Evolutionary conservation across 2,888 invertebrate species (phyloP), one percentile per base, ranked within the genome.

Genomic region (Cantharis nigra): DNA sequence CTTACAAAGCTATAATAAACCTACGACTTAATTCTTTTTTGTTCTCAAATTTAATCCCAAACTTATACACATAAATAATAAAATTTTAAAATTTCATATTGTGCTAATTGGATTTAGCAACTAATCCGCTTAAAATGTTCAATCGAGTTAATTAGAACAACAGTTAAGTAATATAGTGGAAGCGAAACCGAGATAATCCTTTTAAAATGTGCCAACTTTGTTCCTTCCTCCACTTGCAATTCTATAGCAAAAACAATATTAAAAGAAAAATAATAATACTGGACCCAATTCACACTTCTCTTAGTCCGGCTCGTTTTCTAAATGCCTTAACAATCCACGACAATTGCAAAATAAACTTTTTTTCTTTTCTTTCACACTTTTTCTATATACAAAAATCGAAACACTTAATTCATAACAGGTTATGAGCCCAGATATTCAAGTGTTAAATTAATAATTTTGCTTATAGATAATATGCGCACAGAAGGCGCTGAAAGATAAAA

Each of bases 211-310:
- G 75, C 78, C 74, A 75, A 75, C 70, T 75, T 75, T 63, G 78
- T 73, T 49, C 4, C n/a, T 73, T 49, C 4, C n/a, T 75, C 70
- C 70, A 67, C 72, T 72, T 72, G 63, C 63, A 75, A 64, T 67
- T 75, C 26, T 71, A 14, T 30, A 28, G 67, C 71, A 63, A 14
- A 75, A 71, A 77, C 74, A 71, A 74, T 77, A 74, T 23, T 71
- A 49, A 77, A 69, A 71, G 69, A 78, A 75, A 77, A 78, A 78
- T 75, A 75, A 78, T 75, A 78, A 78, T 78, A n/a, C 70, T 14
- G 26, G 33, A 30, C 64, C 75, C 64, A 71, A 78, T 72, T 75
- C 18, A 33, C 72, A 63, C 71, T 49, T 20, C 64, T 64, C 74
- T 33, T 18, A 18, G 18, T 18, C 18, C 3, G 18, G 3, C 18